Percentiles rank a stretch among this genome's conserved stretches.
phyloP scores from a whole-genome alignment of 2,113 vertebrate genomes.

The Chionomys nivalis region DNA sequence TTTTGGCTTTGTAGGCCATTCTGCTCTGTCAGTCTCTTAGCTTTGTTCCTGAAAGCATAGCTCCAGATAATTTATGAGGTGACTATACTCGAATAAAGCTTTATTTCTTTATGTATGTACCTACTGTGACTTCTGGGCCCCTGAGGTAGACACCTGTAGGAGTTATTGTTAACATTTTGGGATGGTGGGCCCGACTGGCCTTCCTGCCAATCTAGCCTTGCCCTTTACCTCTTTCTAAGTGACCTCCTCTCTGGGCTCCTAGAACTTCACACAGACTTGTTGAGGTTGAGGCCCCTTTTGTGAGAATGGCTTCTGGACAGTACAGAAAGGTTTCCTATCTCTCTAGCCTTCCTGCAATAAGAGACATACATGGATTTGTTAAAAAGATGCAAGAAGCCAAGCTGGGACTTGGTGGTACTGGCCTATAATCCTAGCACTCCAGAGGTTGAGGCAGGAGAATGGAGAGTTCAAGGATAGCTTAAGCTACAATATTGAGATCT shows the following conservation, averaged over 20 bases:
- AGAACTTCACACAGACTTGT: background rate
- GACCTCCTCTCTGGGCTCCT: background rate
- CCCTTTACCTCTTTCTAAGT: background rate
- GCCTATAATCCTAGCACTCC: background rate
- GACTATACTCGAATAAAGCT: background rate
- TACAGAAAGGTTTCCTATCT: background rate
- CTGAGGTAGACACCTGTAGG: fast-evolving
- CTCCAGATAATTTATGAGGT: fast-evolving
- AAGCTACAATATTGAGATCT: background rate
- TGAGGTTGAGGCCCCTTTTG: background rate
- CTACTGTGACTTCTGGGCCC: fast-evolving
- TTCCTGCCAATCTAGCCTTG: background rate
- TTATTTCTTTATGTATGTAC: background rate
- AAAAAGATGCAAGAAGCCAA: background rate
- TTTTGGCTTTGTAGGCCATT: background rate
- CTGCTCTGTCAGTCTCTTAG: background rate
- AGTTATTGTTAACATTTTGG: background rate
- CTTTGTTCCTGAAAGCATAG: background rate
- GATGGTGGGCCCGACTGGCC: background rate
- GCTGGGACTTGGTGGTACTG: background rate
- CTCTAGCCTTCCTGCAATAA: background rate
- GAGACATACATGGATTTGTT: background rate
- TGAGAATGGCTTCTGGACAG: background rate
- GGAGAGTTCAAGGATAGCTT: background rate
- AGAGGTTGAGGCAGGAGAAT: background rate